These are phyloP conservation scores for Seira ritae DNA, from an alignment of 2,888 invertebrate species.

Conservation along the genomic window DNA sequence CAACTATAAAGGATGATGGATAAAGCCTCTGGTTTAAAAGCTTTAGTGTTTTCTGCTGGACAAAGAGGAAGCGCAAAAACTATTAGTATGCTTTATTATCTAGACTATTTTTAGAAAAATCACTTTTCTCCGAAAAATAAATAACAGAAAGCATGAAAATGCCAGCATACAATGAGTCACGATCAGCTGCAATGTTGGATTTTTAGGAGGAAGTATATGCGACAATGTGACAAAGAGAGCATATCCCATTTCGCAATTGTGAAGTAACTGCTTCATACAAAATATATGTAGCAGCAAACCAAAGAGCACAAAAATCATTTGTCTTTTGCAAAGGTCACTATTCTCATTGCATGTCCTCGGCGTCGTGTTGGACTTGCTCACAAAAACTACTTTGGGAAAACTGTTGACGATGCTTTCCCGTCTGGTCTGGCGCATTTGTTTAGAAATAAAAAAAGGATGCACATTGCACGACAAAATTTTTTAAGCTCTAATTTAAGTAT, in stretches of 20 bases:
- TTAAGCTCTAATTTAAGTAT: neutral
- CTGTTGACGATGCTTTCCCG: constrained; percentile 29
- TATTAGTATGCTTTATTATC: neutral
- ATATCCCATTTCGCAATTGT: too few species aligned
- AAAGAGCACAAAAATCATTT: constrained; percentile 37
- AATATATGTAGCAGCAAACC: neutral
- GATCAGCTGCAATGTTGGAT: constrained; percentile 40
- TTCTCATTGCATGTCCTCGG: constrained; percentile 31
- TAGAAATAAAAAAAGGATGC: constrained; percentile 40
- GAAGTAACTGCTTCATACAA: too few species aligned
- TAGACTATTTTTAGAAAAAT: constrained; percentile 33
- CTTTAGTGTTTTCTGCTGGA: too few species aligned
- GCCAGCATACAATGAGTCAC: constrained; percentile 55
- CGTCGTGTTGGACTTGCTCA: constrained; percentile 30
- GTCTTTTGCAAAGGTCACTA: constrained; percentile 57
- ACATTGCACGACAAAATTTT: constrained; percentile 8
- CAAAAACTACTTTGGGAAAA: constrained; percentile 29
- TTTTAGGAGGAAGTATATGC: constrained; percentile 9
- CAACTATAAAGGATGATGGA: too few species aligned
- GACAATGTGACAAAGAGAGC: neutral
- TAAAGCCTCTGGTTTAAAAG: too few species aligned
- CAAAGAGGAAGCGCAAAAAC: neutral
- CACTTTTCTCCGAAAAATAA: constrained; percentile 1
- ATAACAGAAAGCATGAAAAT: constrained; percentile 44
- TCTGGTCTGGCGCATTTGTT: constrained; percentile 15